Evolutionary conservation across 1,140 invertebrate species (phyloP).

Genomic region (Aphidius gifuensis): DNA sequence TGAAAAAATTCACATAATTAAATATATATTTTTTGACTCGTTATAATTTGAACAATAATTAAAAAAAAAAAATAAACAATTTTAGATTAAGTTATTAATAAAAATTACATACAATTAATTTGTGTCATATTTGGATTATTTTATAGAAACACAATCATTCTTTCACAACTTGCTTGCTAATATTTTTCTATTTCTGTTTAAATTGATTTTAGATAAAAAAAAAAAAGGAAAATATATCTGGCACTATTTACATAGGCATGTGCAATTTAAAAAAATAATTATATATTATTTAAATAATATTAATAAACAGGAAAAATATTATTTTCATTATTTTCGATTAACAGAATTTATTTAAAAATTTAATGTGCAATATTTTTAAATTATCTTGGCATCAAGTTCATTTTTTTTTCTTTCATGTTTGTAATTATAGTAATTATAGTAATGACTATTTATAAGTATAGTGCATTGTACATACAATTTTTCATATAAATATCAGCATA

Average conservation of each 20-base stretch:
- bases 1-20: constrained; percentile 8
- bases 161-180: no score
- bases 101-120: no score
- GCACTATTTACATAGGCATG: constrained; percentile 9
- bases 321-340: not conserved
- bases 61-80: no score
- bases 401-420: no score
- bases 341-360: no score
- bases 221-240: constrained; percentile 8
- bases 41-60: not conserved
- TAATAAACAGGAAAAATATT: not conserved
- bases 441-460: constrained; percentile 19
- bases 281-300: not conserved
- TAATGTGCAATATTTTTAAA: no score
- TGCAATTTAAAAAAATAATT: not conserved
- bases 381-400: no score
- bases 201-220: not conserved
- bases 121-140: no score
- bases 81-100: no score
- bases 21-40: no score
- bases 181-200: no score
- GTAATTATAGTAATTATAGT: not conserved
- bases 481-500: constrained; percentile 21
- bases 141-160: no score
- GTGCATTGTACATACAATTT: constrained; percentile 23